Evolutionary conservation across 2,888 invertebrate species (phyloP).

Genomic region (Epistrophe grossulariae): DNA sequence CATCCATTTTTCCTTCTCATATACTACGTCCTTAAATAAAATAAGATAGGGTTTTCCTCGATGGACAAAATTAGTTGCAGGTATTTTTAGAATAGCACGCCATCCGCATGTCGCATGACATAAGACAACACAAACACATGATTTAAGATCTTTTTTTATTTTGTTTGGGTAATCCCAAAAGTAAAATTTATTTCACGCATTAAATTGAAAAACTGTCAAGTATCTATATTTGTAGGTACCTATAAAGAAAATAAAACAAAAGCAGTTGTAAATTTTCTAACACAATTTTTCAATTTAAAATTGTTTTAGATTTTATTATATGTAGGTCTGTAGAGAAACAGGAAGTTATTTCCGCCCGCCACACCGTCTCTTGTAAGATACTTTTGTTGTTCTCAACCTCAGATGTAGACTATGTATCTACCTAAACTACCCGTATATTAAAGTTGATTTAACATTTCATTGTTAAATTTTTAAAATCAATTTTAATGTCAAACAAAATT

Average conservation of each 20-base stretch:
- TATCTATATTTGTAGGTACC: not conserved
- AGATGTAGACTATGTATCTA: not conserved
- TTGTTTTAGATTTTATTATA: slow-evolving; percentile 40
- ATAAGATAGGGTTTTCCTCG: slow-evolving; percentile 52
- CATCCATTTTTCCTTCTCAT: slow-evolving; percentile 30
- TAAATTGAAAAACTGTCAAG: slow-evolving; percentile 38
- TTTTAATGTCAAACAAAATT: slow-evolving; percentile 34
- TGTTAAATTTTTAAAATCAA: slow-evolving; percentile 37
- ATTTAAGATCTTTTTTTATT: slow-evolving; percentile 20
- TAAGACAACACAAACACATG: slow-evolving; percentile 20
- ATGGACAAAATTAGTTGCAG: slow-evolving; percentile 49
- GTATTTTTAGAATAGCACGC: slow-evolving; percentile 65
- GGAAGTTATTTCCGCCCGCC: slow-evolving; percentile 66
- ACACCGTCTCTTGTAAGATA: not conserved
- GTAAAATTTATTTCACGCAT: slow-evolving; percentile 56
- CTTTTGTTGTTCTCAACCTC: not conserved
- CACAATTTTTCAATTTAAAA: slow-evolving; percentile 52
- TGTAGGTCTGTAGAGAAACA: slow-evolving; percentile 24
- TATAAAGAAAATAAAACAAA: slow-evolving; percentile 30
- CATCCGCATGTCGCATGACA: not conserved
- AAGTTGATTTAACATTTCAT: slow-evolving; percentile 27
- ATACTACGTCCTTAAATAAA: not conserved
- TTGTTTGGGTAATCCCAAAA: slow-evolving; percentile 44
- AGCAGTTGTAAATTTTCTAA: slow-evolving; percentile 55
- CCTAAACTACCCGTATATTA: slow-evolving; percentile 47